Evolutionary conservation across 1,140 invertebrate genomes (phyloP).

Genomic region (Holotrichia oblita): DNA sequence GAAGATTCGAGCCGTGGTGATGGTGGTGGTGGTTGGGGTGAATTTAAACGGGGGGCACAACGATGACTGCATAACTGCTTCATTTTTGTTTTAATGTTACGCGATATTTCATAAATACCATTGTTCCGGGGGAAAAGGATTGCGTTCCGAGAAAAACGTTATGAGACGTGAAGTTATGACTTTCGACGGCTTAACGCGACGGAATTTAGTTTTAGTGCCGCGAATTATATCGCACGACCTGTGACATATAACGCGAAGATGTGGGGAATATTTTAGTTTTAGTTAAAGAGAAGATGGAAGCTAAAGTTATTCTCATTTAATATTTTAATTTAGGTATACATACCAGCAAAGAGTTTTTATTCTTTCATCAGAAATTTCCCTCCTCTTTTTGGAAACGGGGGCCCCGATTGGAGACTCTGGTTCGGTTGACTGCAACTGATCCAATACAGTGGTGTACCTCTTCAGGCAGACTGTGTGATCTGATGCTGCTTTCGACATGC

Average conservation of each 20-base stretch:
- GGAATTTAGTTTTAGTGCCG: neutral
- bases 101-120: slow-evolving; percentile 13
- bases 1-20: neutral
- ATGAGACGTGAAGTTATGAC: neutral
- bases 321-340: too few species aligned
- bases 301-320: too few species aligned
- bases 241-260: too few species aligned
- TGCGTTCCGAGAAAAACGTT: neutral
- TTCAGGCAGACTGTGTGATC: slow-evolving; percentile 11
- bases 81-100: slow-evolving; percentile 22
- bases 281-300: too few species aligned
- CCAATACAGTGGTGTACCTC: neutral
- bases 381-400: neutral
- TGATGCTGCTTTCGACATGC: slow-evolving; percentile 1
- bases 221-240: neutral
- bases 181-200: neutral
- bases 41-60: neutral
- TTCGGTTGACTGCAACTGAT: neutral
- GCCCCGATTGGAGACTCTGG: neutral
- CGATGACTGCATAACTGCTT: neutral
- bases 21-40: neutral
- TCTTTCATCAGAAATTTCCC: slow-evolving; percentile 19
- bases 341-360: slow-evolving; percentile 6
- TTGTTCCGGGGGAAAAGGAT: neutral
- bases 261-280: too few species aligned